These are phyloP conservation scores for Holothuria leucospilota DNA, from an alignment of 53 echinoderm and acorn worm genomes.

Conservation along the genomic window DNA sequence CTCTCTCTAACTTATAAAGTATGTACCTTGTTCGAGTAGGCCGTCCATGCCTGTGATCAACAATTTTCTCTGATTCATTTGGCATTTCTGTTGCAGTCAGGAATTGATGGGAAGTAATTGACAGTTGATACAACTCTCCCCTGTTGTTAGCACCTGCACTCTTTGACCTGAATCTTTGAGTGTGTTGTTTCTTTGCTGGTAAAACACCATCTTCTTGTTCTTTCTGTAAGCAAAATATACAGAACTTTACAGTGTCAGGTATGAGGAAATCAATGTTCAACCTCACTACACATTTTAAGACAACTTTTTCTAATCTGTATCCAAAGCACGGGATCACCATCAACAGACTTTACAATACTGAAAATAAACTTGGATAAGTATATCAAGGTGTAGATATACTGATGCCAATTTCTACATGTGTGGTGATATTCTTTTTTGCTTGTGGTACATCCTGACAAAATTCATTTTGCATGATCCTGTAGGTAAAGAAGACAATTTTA, in stretches of 20 bases:
- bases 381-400: too few relatives aligned
- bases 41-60: constrained; percentile 83
- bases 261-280: too few relatives aligned
- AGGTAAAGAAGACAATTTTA: too few relatives aligned
- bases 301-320: too few relatives aligned
- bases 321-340: too few relatives aligned
- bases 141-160: constrained; percentile 52
- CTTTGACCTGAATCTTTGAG: constrained; percentile 46
- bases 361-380: too few relatives aligned
- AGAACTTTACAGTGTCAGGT: neutral
- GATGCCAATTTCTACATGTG: too few relatives aligned
- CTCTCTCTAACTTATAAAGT: neutral
- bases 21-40: constrained; percentile 92
- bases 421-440: too few relatives aligned
- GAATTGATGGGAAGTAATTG: constrained; percentile 90
- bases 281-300: too few relatives aligned
- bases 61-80: constrained; percentile 79
- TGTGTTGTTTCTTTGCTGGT: constrained; percentile 48
- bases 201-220: constrained; percentile 86
- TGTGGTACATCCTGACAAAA: too few relatives aligned
- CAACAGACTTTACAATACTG: too few relatives aligned
- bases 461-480: too few relatives aligned
- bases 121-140: constrained; percentile 63
- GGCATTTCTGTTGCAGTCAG: constrained; percentile 96
- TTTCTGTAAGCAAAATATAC: constrained; percentile 49